phyloP scores from a whole-genome alignment of 2,797 vertebrate genomes.

The Linurgus olivaceus region DNA sequence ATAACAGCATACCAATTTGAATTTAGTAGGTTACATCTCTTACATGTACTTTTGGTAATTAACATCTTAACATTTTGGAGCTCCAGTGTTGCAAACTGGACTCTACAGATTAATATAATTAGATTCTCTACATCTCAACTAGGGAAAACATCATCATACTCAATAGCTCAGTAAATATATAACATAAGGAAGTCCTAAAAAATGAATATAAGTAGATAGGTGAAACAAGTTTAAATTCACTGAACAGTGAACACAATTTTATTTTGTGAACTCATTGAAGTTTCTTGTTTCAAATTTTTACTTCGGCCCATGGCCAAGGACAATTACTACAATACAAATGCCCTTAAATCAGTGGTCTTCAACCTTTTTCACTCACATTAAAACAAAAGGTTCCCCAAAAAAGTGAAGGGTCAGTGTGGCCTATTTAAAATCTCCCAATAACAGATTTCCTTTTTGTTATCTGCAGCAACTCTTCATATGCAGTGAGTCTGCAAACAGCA shows the following conservation, averaged over 20 bases:
- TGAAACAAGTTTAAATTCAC: not conserved
- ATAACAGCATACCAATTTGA: not conserved
- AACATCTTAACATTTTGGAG: not conserved
- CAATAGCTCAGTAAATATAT: not conserved
- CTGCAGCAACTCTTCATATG: not conserved
- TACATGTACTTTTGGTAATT: not conserved
- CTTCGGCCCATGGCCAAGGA: accelerated
- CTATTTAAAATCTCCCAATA: not conserved
- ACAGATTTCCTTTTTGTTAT: not conserved
- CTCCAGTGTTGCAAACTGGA: not conserved
- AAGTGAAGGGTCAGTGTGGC: not conserved
- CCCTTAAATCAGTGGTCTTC: not conserved
- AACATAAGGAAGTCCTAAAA: not conserved
- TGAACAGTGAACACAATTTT: not conserved
- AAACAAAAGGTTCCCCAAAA: not conserved
- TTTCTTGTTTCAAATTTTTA: not conserved
- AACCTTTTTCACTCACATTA: not conserved
- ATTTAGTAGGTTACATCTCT: not conserved
- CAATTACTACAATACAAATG: not conserved
- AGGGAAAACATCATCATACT: not conserved
- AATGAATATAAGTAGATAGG: not conserved
- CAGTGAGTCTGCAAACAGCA: not conserved
- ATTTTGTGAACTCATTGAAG: not conserved
- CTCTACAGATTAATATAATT: not conserved
- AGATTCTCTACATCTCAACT: not conserved